Evolutionary conservation across 2,113 vertebrate genomes (phyloP), one percentile per base, ranked within the genome.

Genomic region (Poeciliopsis prolifica): DNA sequence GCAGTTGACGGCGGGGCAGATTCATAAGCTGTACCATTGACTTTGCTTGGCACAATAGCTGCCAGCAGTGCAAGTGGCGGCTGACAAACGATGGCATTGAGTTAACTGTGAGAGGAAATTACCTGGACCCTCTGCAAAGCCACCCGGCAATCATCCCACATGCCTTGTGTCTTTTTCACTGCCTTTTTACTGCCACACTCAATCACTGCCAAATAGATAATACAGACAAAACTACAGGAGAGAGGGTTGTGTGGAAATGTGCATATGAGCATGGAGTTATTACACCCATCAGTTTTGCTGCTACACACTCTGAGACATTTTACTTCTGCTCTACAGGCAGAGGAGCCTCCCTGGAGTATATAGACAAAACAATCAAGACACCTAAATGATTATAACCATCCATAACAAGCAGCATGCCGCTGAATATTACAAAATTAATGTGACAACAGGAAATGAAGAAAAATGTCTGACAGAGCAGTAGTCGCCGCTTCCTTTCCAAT

Each of bases 1-100:
- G 77, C 90, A 86, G 92, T 90, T 91, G 85, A 90, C 80, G 82
- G 87, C 73, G 2, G 76, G 76, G 84, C 30, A 30, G 77, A 91
- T 87, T 89, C 92, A 88, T 87, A 89, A 89, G 80, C 79, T 26
- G 74, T 89, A 86, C 90, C 89, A 91, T 90, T 90, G 93, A 95
- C 92, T 93, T 92, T 82, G 87, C 88, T 91, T 92, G 92, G 91
- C 92, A 92, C 86, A 88, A 89, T 86, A 74, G 87, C 91, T 93
- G 92, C 93, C 91, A 92, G 79, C 71, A 63, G 79, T 79, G 81
- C 87, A 90, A 91, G 87, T 82, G 79, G 88, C 74, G 78, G 82
- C 89, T 94, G 93, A 94, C 89, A 93, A 94, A 93, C 84, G 87
- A 88, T 81, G 58, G 77, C 82, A 80, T 79, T 58, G 84, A 78